Evolutionary conservation across 2,888 invertebrate genomes (phyloP).

Genomic region (Hyposoter didymator): DNA sequence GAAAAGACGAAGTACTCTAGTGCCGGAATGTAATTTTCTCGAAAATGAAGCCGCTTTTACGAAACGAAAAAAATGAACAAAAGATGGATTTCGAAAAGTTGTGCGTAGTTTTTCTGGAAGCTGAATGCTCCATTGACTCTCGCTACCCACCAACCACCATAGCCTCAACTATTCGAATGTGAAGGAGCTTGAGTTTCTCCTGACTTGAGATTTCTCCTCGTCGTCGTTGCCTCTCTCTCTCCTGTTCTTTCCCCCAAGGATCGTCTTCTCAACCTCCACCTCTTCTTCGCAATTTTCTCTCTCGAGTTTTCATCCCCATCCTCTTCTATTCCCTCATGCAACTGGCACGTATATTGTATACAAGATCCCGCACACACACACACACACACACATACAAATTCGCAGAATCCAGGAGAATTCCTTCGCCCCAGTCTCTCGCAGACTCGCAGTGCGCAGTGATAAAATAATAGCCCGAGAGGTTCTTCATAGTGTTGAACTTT

Average conservation of each 20-base stretch:
- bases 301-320: constrained; percentile 38
- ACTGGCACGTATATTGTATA: not conserved
- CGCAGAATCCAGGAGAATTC: constrained; percentile 50
- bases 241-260: not conserved
- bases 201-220: constrained; percentile 1
- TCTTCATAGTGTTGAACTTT: constrained; percentile 46
- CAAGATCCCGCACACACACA: not conserved
- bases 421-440: constrained; percentile 26
- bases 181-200: constrained; percentile 28
- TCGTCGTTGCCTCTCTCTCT: not conserved
- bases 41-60: not conserved
- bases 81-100: not conserved
- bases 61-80: not conserved
- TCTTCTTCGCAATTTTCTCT: constrained; percentile 36
- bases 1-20: not conserved
- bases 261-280: constrained; percentile 13
- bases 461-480: constrained; percentile 63
- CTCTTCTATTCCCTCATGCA: not conserved
- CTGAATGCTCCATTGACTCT: not conserved
- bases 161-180: not conserved
- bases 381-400: not conserved
- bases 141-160: not conserved
- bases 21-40: not conserved
- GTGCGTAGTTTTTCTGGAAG: not conserved
- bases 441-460: constrained; percentile 33